phyloP scores from a whole-genome alignment of 2,113 vertebrate species.

The Hydropotes inermis region DNA sequence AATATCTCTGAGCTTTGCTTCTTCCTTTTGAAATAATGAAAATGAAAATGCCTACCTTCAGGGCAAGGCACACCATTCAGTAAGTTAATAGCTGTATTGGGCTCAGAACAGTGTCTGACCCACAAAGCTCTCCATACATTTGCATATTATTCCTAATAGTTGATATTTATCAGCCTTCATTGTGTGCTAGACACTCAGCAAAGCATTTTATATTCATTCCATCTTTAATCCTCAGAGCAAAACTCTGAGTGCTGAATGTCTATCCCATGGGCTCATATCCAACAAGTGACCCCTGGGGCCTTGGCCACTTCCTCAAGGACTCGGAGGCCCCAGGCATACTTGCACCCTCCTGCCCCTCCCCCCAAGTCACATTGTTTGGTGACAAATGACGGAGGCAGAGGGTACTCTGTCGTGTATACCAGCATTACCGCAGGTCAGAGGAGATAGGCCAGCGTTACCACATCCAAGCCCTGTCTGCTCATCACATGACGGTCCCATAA shows the following conservation, averaged over 20 bases:
- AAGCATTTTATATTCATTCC: background rate
- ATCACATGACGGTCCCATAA: background rate
- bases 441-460: background rate
- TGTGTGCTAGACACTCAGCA: background rate
- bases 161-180: background rate
- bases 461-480: background rate
- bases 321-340: fast-evolving
- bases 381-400: fast-evolving
- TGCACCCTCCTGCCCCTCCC: fast-evolving
- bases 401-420: fast-evolving
- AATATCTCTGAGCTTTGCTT: background rate
- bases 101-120: background rate
- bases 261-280: fast-evolving
- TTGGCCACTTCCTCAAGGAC: fast-evolving
- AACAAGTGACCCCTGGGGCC: background rate
- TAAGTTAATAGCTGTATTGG: background rate
- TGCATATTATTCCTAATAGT: background rate
- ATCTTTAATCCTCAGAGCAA: background rate
- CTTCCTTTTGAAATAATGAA: background rate
- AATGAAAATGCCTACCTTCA: background rate
- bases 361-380: too few species aligned
- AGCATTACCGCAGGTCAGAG: fast-evolving
- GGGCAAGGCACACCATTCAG: background rate
- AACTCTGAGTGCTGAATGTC: fast-evolving
- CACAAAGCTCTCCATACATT: background rate